A percentile compares a stretch with the other conserved stretches of the same genome.
Conservation (phyloP, 2,113 vertebrate genomes). For the Sitta europaea region DNA sequence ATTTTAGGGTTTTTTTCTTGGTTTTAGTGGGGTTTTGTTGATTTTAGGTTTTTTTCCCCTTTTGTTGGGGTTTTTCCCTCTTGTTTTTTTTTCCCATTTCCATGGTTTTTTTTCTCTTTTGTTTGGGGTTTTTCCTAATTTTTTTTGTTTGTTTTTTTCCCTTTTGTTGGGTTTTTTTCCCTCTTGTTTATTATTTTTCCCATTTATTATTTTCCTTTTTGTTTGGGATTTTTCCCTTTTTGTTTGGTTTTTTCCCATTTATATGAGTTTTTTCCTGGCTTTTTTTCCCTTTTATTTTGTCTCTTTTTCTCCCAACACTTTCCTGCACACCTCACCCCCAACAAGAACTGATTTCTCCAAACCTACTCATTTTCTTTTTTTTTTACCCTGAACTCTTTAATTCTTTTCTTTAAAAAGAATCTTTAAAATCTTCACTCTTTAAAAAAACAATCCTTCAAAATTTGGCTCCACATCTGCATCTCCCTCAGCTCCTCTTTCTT, state of each 20-base stretch:
- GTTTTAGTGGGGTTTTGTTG: too few species aligned
- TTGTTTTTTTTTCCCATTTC: neutral
- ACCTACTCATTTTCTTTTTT: neutral
- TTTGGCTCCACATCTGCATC: neutral
- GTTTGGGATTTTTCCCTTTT: too few species aligned
- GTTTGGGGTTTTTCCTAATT: neutral
- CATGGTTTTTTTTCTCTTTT: neutral
- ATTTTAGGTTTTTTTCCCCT: too few species aligned
- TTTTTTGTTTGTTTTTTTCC: neutral
- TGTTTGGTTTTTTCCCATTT: too few species aligned
- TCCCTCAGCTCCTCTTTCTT: neutral
- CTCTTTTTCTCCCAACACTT: too few species aligned
- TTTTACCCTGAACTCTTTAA: neutral
- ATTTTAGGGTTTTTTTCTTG: too few species aligned
- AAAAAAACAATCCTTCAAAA: neutral
- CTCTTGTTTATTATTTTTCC: neutral
- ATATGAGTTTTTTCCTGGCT: neutral
- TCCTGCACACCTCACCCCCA: neutral
- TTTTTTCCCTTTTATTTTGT: too few species aligned
- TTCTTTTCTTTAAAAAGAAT: neutral
- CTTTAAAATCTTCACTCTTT: too few species aligned
- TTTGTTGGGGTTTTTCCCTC: neutral
- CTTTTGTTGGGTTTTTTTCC: too few species aligned
- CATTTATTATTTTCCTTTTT: neutral
- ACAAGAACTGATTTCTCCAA: neutral